Evolutionary conservation across 1,140 invertebrate species (phyloP), one percentile per base, ranked within the genome.

Genomic region (Ceratina calcarata): DNA sequence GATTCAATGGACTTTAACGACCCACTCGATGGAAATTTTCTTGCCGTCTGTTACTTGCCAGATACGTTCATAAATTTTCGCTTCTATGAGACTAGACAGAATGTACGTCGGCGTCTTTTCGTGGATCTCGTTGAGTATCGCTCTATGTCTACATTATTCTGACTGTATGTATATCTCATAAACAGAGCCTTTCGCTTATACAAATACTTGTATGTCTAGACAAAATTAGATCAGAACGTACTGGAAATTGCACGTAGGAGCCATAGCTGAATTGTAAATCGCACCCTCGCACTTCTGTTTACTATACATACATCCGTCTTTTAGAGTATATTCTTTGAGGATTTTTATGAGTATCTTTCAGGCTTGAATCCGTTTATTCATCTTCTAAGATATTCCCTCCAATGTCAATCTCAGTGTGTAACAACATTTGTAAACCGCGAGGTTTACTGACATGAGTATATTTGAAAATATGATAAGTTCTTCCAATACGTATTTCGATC

Each of bases 41-140:
- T 24, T 55, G 32, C 51, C 10, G 66, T 32, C 13, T 20, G 49
- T 78, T 78, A 55, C 22, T 55, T 16, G 12, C 53, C 69, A 73
- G 77, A 78, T 69, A 62, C 61, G 37, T 57, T 49, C 61, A 58
- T 73, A 73, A 78, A 78, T 78, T 78, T 27, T 58, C 77, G 7
- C 13, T 20, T 27, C 60, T 72, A 73, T 73, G 73, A 58, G 71
- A 20, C 32, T 57, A 45, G 24, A 22, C 61, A 37, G 55, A 18
- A 65, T 3, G n/a, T 32, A n/a, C 18, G 49, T 32, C 0, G 20
- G 0, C 24, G 16, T 74, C 18, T 45, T 22, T 37, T 65, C 60
- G 24, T 53, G 16, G 27, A 58, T 12, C n/a, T 69, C 49, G 49
- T 68, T 8, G 65, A n/a, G 57, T 70, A 32, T n/a, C 37, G 6